phyloP scores from a whole-genome alignment of 2,113 vertebrate species.

The Lichenostomus cassidix region DNA sequence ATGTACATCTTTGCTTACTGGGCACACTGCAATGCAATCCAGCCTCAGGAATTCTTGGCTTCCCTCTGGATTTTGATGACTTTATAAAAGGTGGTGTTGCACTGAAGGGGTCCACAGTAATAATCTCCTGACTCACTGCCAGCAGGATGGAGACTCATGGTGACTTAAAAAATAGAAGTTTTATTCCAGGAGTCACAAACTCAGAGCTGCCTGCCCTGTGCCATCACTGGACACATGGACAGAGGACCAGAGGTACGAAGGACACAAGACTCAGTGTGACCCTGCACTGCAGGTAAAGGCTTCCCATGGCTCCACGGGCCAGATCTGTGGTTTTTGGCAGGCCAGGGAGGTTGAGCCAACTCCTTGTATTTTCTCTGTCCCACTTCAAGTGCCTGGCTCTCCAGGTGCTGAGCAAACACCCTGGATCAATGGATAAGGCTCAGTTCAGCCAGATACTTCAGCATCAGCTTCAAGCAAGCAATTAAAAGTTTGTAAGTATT shows the following conservation, averaged over 20 bases:
- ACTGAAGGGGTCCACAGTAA: neutral
- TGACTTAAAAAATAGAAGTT: neutral
- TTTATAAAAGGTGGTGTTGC: constrained; percentile 27
- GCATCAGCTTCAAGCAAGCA: neutral
- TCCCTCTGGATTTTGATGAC: constrained; percentile 30
- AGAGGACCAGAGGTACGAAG: neutral
- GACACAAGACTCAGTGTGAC: neutral
- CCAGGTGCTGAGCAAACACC: neutral
- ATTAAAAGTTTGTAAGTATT: neutral
- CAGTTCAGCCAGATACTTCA: neutral
- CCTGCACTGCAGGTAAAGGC: neutral
- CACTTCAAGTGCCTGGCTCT: neutral
- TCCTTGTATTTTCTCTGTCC: neutral
- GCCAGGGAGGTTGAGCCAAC: neutral
- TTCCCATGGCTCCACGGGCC: neutral
- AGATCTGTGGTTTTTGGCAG: neutral
- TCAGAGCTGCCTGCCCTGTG: neutral
- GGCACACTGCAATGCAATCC: constrained; percentile 15
- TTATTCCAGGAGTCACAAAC: neutral
- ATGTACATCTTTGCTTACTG: constrained; percentile 43
- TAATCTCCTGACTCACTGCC: constrained; percentile 13
- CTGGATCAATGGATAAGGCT: neutral
- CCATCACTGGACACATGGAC: neutral
- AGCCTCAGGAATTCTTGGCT: constrained; percentile 40
- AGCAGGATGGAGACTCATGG: neutral